A percentile compares a stretch with the other conserved stretches of the same genome.
phyloP scores from a whole-genome alignment of 2,797 vertebrate genomes.

The Cyclura pinguis region DNA sequence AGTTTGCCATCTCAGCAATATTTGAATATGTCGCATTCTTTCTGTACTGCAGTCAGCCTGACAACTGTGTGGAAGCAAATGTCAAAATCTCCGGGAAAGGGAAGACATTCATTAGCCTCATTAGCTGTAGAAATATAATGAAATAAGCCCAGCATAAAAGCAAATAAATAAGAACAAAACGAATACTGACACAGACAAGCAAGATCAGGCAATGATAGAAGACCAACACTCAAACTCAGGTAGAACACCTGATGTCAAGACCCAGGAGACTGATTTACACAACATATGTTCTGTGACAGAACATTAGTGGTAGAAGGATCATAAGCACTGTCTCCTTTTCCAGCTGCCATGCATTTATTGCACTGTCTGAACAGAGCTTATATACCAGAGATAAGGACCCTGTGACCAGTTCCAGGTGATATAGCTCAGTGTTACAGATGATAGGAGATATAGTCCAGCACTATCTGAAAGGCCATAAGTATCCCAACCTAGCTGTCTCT shows the following conservation, averaged over 20 bases:
- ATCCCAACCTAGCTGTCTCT: no score
- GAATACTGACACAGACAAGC: constrained; percentile 5
- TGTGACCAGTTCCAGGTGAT: neutral
- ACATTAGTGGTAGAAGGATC: neutral
- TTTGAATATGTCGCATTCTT: constrained; percentile 32
- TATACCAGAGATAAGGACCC: neutral
- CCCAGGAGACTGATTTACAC: neutral
- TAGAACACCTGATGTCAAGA: neutral
- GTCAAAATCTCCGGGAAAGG: constrained; percentile 35
- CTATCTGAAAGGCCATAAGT: neutral
- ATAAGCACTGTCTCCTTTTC: no score
- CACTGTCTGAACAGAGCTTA: neutral
- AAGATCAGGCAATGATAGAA: neutral
- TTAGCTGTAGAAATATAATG: constrained; percentile 32
- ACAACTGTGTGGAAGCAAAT: constrained; percentile 24
- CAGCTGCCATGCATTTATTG: neutral
- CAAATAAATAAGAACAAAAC: constrained; percentile 38
- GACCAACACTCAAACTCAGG: neutral
- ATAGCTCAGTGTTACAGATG: neutral
- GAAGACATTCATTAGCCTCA: constrained; percentile 8
- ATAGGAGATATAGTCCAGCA: neutral
- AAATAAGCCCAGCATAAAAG: constrained; percentile 15
- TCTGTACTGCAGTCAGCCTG: neutral
- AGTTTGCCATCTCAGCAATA: constrained; percentile 19
- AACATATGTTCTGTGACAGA: neutral